Conservation (phyloP, 2,888 invertebrate species). For the Leucophenga maculata region DNA sequence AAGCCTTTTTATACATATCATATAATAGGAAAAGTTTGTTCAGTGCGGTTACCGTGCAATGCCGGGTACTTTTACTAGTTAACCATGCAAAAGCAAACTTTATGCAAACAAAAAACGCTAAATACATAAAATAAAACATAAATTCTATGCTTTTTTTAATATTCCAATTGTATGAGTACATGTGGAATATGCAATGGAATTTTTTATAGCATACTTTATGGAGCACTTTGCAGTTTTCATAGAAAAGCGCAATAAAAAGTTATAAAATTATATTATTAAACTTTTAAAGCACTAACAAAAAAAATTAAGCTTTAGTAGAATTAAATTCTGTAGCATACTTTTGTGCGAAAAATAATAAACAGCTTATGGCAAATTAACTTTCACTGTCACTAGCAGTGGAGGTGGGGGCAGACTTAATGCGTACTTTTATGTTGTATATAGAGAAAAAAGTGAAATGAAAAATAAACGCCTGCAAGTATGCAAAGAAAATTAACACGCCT, state of each 20-base stretch:
- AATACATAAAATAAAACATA: no score
- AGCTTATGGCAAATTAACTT: conserved; percentile 12
- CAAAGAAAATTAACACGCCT: conserved; percentile 20
- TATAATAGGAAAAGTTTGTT: conserved; percentile 33
- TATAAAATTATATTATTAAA: conserved; percentile 37
- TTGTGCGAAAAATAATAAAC: not conserved
- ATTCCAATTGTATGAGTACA: conserved; percentile 32
- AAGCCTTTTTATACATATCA: no score
- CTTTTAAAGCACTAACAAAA: conserved; percentile 51
- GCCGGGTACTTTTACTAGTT: no score
- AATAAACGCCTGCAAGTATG: conserved; percentile 24
- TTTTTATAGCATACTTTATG: conserved; percentile 47
- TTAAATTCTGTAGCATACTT: no score
- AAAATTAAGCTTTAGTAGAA: conserved; percentile 41
- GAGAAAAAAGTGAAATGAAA: conserved; percentile 14
- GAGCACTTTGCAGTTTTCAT: conserved; percentile 45
- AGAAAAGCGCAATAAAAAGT: conserved; percentile 45
- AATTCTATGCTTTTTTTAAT: conserved; percentile 43
- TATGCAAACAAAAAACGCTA: no score
- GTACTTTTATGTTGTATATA: no score
- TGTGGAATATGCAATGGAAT: conserved; percentile 37
- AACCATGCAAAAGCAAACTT: no score
- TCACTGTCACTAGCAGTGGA: not conserved
- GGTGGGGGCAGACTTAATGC: not conserved
- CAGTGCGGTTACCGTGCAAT: no score